Evolutionary conservation across 1,140 invertebrate species (phyloP).

Genomic region (Sipha flava): DNA sequence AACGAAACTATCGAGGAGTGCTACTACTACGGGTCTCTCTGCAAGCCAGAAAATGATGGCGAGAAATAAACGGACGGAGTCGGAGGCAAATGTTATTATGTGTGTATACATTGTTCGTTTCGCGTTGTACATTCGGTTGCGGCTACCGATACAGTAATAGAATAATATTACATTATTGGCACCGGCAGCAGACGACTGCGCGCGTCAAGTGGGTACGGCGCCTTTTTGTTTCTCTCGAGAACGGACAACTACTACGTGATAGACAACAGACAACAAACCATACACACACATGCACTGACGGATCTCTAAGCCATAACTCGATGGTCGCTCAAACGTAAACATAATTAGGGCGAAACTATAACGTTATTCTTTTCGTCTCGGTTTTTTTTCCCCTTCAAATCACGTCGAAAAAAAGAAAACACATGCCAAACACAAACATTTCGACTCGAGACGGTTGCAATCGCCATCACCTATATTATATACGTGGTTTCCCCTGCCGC

Average conservation of each 20-base stretch:
- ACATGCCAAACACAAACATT: slow-evolving; percentile 24
- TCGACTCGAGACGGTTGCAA: background rate
- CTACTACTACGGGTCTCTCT: too few relatives aligned
- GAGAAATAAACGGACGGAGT: too few relatives aligned
- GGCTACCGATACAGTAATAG: slow-evolving; percentile 7
- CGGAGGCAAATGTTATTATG: background rate
- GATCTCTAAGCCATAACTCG: too few relatives aligned
- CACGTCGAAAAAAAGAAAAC: background rate
- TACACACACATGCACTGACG: too few relatives aligned
- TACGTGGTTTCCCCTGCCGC: background rate
- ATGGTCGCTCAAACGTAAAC: slow-evolving; percentile 8
- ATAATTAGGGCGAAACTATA: slow-evolving; percentile 1
- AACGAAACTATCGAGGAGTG: too few relatives aligned
- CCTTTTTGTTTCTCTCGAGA: slow-evolving; percentile 8
- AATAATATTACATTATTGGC: background rate
- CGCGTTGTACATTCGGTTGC: background rate
- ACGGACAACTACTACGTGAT: slow-evolving; percentile 1
- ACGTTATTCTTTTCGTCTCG: background rate
- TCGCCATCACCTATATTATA: background rate
- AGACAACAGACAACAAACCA: slow-evolving; percentile 13
- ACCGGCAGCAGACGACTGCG: background rate
- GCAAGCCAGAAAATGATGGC: too few relatives aligned
- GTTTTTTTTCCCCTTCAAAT: background rate
- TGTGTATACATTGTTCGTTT: background rate
- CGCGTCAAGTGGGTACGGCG: background rate